Evolutionary conservation across 1,140 invertebrate species (phyloP).

Genomic region (Drosophila quadrilineata): DNA sequence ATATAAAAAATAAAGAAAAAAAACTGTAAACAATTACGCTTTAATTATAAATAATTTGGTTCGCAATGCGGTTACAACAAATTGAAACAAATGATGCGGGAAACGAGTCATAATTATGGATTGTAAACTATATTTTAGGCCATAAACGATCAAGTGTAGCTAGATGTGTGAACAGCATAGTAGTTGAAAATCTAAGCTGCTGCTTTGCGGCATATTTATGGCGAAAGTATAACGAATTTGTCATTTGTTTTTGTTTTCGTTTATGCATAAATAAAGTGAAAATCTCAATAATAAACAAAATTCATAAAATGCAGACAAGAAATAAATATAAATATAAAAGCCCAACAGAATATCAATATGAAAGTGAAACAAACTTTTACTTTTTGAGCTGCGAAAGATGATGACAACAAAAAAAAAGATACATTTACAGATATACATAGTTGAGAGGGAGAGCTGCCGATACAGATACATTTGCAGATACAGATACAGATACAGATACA

Average conservation of each 20-base stretch:
- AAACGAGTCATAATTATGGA: conserved; percentile 6
- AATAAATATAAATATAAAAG: too few species aligned
- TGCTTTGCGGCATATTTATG: conserved; percentile 19
- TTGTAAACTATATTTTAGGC: too few species aligned
- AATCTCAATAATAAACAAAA: conserved; percentile 17
- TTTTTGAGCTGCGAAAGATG: conserved; percentile 41
- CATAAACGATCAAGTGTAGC: too few species aligned
- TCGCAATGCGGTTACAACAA: not conserved
- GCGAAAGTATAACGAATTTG: conserved; percentile 39
- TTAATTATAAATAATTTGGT: conserved; percentile 29
- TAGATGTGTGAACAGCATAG: too few species aligned
- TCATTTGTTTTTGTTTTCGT: conserved; percentile 18
- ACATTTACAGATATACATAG: conserved; percentile 7
- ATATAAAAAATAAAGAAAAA: conserved; percentile 64
- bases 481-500: conserved; percentile 21
- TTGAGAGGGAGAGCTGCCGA: not conserved
- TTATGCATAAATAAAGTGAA: conserved; percentile 52
- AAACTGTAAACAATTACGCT: conserved; percentile 56
- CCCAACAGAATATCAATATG: conserved; percentile 39
- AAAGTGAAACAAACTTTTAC: conserved; percentile 77
- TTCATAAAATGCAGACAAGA: conserved; percentile 46
- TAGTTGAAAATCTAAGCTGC: too few species aligned
- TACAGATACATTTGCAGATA: conserved; percentile 8
- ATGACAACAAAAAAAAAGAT: conserved; percentile 48
- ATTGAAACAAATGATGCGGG: conserved; percentile 26